Conservation (phyloP, 2,113 vertebrate genomes). For the Ammodramus savannarum region DNA sequence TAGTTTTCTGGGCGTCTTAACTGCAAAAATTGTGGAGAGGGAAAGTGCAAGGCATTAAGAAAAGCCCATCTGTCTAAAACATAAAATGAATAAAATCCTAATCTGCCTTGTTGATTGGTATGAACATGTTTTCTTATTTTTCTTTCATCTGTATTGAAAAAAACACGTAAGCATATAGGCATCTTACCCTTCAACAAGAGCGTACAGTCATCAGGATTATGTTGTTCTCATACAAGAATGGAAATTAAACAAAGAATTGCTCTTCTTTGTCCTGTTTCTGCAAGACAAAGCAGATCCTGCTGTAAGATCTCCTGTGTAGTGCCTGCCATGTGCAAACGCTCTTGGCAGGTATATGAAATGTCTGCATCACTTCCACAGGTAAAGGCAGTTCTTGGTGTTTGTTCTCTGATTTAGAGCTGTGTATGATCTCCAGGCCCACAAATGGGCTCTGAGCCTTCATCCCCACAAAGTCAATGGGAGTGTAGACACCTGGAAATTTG, state of each 20-base stretch:
- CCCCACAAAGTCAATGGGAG: fast-evolving
- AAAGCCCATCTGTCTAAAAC: background rate
- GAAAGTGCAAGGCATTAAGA: background rate
- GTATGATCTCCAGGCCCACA: background rate
- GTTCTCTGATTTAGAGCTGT: background rate
- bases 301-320: background rate
- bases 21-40: background rate
- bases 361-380: background rate
- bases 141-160: background rate
- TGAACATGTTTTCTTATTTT: background rate
- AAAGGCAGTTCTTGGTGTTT: background rate
- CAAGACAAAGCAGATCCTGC: background rate
- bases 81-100: background rate
- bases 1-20: background rate
- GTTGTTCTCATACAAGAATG: background rate
- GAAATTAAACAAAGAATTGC: background rate
- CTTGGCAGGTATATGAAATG: background rate
- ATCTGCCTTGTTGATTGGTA: background rate
- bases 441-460: background rate
- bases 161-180: background rate
- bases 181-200: background rate
- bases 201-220: background rate
- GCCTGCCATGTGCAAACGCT: background rate
- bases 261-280: background rate
- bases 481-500: background rate